Percentiles rank a stretch among this genome's conserved stretches.
These are phyloP conservation scores for Dryocosmus kuriphilus DNA, from an alignment of 2,888 invertebrate genomes.

Conservation along the genomic window DNA sequence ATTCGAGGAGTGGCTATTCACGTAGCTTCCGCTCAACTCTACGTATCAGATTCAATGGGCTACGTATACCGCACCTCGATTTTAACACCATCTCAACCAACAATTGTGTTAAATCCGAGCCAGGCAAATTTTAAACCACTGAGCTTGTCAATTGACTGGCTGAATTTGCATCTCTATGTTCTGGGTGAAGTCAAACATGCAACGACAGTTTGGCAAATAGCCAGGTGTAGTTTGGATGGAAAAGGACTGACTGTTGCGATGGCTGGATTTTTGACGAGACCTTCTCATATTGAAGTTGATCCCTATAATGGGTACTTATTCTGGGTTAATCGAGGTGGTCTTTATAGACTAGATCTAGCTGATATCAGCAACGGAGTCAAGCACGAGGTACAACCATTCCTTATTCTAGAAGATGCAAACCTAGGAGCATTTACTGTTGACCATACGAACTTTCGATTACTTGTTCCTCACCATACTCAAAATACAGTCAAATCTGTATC, in stretches of 20 bases:
- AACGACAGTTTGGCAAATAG: constrained; percentile 84
- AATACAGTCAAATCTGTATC: constrained; percentile 91
- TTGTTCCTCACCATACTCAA: constrained; percentile 85
- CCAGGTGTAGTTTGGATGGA: constrained; percentile 87
- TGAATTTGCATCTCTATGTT: constrained; percentile 90
- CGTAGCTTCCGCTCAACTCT: constrained; percentile 85
- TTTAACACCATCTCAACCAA: constrained; percentile 63
- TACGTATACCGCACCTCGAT: constrained; percentile 80
- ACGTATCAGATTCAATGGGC: constrained; percentile 87
- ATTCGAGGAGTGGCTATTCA: constrained; percentile 88
- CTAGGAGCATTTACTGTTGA: constrained; percentile 92
- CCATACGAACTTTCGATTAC: constrained; percentile 87
- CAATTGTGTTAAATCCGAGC: constrained; percentile 79
- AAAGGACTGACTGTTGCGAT: constrained; percentile 84
- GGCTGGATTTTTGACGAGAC: constrained; percentile 84
- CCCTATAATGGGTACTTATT: constrained; percentile 96
- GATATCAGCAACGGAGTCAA: constrained; percentile 87
- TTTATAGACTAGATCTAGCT: constrained; percentile 88
- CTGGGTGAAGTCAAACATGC: constrained; percentile 85
- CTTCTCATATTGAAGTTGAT: constrained; percentile 92
- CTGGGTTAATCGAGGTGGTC: constrained; percentile 85
- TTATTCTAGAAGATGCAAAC: constrained; percentile 83
- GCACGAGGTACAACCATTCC: constrained; percentile 83
- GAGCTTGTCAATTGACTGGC: constrained; percentile 92
- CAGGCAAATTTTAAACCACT: constrained; percentile 83